Evolutionary conservation across 2,113 vertebrate species (phyloP).

Genomic region (Leuciscus idus): DNA sequence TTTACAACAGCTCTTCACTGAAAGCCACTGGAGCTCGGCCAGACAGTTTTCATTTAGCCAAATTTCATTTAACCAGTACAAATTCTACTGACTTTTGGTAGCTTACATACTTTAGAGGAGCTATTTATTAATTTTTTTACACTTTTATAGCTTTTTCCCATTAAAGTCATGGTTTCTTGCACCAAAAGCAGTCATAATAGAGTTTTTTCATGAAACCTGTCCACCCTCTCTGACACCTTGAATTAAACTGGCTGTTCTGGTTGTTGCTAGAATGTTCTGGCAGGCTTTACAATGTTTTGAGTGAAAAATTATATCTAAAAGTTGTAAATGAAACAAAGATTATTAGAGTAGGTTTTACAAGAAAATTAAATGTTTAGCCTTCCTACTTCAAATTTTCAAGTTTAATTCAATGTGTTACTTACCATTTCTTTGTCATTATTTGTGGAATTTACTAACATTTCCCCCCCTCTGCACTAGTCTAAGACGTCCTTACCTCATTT

Average conservation of each 20-base stretch:
- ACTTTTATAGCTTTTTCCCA: not conserved
- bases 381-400: no score
- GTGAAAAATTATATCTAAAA: no score
- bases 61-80: conserved; percentile 1
- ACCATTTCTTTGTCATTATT: no score
- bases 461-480: no score
- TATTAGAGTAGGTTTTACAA: no score
- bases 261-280: not conserved
- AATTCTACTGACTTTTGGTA: conserved; percentile 3
- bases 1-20: conserved; percentile 58
- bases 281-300: no score
- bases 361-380: no score
- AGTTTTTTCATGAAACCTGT: not conserved
- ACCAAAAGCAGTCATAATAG: not conserved
- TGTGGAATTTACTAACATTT: not conserved
- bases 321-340: no score
- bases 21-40: conserved; percentile 58
- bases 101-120: not conserved
- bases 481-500: conserved; percentile 76
- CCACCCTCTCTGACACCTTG: not conserved
- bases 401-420: no score
- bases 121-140: not conserved
- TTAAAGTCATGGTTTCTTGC: not conserved
- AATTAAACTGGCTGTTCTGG: not conserved
- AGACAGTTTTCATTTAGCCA: conserved; percentile 31